phyloP scores from a whole-genome alignment of 2,888 invertebrate species.

The Stratiomys singularior region DNA sequence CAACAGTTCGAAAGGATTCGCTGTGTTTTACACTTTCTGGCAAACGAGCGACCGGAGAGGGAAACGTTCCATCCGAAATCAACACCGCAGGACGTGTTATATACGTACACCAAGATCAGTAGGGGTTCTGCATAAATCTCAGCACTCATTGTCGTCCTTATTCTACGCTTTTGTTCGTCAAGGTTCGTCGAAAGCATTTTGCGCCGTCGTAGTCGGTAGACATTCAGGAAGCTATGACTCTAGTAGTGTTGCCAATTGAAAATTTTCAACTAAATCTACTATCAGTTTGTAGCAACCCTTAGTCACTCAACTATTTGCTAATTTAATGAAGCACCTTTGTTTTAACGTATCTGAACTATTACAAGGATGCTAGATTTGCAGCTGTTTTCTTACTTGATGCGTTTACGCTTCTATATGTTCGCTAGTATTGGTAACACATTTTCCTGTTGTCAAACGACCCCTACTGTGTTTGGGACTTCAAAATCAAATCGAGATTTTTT shows the following conservation, averaged over 20 bases:
- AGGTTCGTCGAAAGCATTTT: constrained; percentile 1
- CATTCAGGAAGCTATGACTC: neutral
- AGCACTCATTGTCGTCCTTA: constrained; percentile 5
- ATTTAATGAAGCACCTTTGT: no score
- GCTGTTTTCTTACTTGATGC: no score
- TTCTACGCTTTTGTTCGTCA: neutral
- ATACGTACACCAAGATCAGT: constrained; percentile 6
- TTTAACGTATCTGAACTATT: no score
- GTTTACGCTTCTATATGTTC: no score
- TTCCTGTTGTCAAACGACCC: neutral
- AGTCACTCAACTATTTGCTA: no score
- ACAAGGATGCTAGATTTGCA: no score
- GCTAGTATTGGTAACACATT: neutral
- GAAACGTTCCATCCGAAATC: constrained; percentile 9
- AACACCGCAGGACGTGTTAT: constrained; percentile 27
- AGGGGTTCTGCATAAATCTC: constrained; percentile 21
- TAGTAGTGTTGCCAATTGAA: neutral
- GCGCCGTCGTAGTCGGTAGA: constrained; percentile 25
- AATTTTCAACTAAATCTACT: neutral
- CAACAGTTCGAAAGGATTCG: constrained; percentile 24
- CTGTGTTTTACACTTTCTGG: neutral
- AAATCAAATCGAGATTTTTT: constrained; percentile 30
- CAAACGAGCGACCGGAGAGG: neutral
- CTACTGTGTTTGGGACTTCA: neutral
- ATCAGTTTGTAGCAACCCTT: neutral